Conservation (phyloP, 2,113 vertebrate genomes). For the Dipodomys ordii region DNA sequence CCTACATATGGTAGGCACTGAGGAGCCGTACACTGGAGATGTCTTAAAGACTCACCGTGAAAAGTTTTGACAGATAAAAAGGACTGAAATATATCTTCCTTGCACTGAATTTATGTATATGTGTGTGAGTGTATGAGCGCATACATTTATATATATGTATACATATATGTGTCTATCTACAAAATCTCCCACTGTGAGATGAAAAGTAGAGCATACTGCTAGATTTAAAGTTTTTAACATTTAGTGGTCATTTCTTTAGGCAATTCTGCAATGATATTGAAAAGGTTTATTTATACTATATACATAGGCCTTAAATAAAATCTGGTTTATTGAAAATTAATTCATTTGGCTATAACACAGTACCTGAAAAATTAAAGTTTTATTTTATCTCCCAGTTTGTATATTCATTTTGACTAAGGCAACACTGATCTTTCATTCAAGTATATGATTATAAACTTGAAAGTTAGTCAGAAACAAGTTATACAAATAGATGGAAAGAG, state of each 20-base stretch:
- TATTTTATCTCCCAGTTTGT: not conserved
- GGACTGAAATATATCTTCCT: not conserved
- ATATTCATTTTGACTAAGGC: constrained; percentile 6
- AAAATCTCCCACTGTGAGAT: not conserved
- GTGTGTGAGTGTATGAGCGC: too few species aligned
- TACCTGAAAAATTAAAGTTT: not conserved
- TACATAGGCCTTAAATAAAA: not conserved
- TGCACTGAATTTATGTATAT: not conserved
- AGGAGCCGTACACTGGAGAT: not conserved
- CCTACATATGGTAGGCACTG: not conserved
- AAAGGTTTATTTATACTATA: not conserved
- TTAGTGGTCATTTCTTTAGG: not conserved
- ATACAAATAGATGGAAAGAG: not conserved
- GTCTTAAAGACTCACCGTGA: not conserved
- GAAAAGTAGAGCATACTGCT: not conserved
- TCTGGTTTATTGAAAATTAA: not conserved
- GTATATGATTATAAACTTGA: not conserved
- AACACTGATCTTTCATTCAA: not conserved
- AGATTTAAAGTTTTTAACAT: not conserved
- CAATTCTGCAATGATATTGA: not conserved
- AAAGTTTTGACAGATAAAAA: not conserved
- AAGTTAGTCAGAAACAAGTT: constrained; percentile 10
- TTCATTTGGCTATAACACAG: not conserved
- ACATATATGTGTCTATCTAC: too few species aligned
- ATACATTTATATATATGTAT: too few species aligned